phyloP scores from a whole-genome alignment of 2,888 invertebrate species.

The Sinodicranocentrus sp. region DNA sequence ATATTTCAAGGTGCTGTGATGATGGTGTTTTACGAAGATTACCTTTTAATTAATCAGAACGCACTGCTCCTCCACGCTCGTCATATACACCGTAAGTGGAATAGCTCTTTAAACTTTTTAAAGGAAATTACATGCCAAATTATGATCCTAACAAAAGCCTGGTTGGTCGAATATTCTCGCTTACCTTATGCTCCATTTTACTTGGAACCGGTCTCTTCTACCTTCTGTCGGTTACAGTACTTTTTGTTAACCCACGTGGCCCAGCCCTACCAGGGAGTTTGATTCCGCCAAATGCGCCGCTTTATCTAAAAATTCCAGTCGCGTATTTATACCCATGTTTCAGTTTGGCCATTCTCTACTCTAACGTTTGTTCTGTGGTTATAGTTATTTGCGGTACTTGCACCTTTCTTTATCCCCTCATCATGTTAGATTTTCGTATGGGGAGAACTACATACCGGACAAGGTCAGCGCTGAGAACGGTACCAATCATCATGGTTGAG shows the following conservation, averaged over 20 bases:
- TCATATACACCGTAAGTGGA: background rate
- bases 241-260: background rate
- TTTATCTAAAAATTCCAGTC: background rate
- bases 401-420: slow-evolving; percentile 22
- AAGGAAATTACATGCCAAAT: background rate
- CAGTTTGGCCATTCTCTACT: slow-evolving; percentile 1
- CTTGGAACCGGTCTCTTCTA: background rate
- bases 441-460: slow-evolving; percentile 13
- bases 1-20: background rate
- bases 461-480: background rate
- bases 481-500: background rate
- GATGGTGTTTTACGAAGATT: background rate
- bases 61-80: background rate
- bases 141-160: background rate
- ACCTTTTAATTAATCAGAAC: background rate
- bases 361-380: background rate
- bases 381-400: background rate
- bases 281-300: background rate
- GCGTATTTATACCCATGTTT: slow-evolving; percentile 9
- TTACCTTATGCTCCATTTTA: background rate
- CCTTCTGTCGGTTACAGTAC: background rate
- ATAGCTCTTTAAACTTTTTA: background rate
- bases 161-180: background rate
- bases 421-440: slow-evolving; percentile 4
- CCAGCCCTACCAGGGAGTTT: slow-evolving; percentile 7